Percentiles rank a stretch among this genome's conserved stretches.
phyloP scores from a whole-genome alignment of 2,888 invertebrate genomes.

The Eumacrocentrus americanus region DNA sequence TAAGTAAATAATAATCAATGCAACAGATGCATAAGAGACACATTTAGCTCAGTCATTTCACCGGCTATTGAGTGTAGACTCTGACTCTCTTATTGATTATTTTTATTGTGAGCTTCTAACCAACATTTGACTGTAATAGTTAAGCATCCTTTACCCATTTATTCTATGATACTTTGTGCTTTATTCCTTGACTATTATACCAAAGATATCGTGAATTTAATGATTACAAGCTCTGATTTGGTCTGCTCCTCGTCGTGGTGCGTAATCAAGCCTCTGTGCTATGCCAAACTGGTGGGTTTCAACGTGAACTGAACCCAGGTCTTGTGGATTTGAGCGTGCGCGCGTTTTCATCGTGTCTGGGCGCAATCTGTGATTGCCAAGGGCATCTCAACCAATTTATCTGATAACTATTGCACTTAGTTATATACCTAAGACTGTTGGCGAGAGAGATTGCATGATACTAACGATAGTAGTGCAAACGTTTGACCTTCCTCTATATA shows the following conservation, averaged over 20 bases:
- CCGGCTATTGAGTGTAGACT: background rate
- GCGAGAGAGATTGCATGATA: background rate
- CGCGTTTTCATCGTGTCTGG: conserved; percentile 8
- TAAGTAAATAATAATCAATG: conserved; percentile 11
- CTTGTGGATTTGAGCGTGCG: conserved; percentile 26
- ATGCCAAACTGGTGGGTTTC: background rate
- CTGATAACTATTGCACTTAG: conserved; percentile 16
- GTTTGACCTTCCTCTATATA: conserved; percentile 17
- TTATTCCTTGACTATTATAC: too few species aligned
- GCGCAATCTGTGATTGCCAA: conserved; percentile 11
- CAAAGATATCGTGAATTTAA: too few species aligned
- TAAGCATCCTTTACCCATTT: too few species aligned
- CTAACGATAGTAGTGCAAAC: background rate
- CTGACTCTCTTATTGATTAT: background rate
- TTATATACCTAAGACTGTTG: background rate
- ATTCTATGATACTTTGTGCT: too few species aligned
- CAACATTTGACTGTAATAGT: too few species aligned
- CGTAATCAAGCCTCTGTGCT: too few species aligned
- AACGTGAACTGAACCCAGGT: too few species aligned
- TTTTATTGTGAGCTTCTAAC: too few species aligned
- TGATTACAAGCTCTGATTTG: too few species aligned
- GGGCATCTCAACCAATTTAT: conserved; percentile 21
- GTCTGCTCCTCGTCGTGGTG: too few species aligned
- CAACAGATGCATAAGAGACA: conserved; percentile 20
- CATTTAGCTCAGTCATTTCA: background rate